These are phyloP conservation scores for Lineus longissimus DNA, from an alignment of 1,140 invertebrate genomes.

Conservation along the genomic window DNA sequence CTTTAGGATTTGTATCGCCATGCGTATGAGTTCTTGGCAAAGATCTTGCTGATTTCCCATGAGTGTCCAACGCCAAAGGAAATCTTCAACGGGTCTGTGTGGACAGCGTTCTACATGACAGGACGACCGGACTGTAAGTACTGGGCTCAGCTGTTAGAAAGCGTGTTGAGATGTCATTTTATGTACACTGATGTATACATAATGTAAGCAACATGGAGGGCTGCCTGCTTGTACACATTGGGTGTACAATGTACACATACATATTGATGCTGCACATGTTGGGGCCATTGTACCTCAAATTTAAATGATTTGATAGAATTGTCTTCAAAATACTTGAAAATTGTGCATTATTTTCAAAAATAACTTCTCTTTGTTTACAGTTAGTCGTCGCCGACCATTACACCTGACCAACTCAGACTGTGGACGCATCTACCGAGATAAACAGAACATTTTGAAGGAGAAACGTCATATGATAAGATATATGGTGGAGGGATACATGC, in stretches of 20 bases:
- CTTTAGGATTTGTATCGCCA: conserved; percentile 41
- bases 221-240: too few relatives aligned
- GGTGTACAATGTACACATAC: too few relatives aligned
- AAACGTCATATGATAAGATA: conserved; percentile 40
- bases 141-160: too few relatives aligned
- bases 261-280: too few relatives aligned
- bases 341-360: too few relatives aligned
- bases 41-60: conserved; percentile 33
- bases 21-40: conserved; percentile 39
- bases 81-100: conserved; percentile 40
- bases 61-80: conserved; percentile 43
- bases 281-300: too few relatives aligned
- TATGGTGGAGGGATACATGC: conserved; percentile 33
- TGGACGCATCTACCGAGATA: conserved; percentile 15
- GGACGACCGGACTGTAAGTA: conserved; percentile 32
- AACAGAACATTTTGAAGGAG: conserved; percentile 34
- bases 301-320: too few relatives aligned
- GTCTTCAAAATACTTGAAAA: too few relatives aligned
- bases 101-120: conserved; percentile 39
- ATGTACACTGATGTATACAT: neutral
- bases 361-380: too few relatives aligned
- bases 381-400: too few relatives aligned
- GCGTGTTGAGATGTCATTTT: neutral
- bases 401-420: too few relatives aligned
- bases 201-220: too few relatives aligned